phyloP scores from a whole-genome alignment of 2,113 vertebrate genomes.

The Micromys minutus region DNA sequence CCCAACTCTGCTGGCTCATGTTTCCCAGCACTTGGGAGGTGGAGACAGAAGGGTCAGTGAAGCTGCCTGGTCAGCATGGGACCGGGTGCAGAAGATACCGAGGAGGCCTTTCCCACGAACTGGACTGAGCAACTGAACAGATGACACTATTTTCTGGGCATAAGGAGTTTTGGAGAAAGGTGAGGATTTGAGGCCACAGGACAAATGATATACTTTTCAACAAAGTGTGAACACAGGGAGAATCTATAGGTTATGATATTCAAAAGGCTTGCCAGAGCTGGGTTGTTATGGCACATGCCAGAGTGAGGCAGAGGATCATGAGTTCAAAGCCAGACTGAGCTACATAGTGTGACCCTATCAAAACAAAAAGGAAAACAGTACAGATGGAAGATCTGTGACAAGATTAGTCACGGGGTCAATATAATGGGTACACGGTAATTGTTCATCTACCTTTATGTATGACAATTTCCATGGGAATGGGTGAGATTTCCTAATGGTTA shows the following conservation, averaged over 20 bases:
- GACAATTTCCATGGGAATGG: not conserved
- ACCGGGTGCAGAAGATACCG: no score
- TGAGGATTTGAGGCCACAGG: not conserved
- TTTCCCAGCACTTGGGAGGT: not conserved
- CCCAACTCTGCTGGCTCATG: not conserved
- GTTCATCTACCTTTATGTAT: not conserved
- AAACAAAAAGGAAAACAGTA: not conserved
- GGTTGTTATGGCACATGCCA: not conserved
- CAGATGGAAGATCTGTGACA: not conserved
- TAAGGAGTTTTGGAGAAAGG: not conserved
- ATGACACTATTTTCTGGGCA: not conserved
- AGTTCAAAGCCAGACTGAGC: not conserved
- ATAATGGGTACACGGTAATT: not conserved
- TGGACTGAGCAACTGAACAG: not conserved
- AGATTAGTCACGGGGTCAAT: not conserved
- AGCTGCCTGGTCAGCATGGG: not conserved
- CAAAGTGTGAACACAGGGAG: not conserved
- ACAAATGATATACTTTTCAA: not conserved
- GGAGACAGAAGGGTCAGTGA: not conserved
- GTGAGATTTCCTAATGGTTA: not conserved
- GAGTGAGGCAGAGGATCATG: not conserved
- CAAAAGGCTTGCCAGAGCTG: not conserved
- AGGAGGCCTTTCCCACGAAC: not conserved
- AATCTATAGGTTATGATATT: not conserved
- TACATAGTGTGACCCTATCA: not conserved